phyloP scores from a whole-genome alignment of 2,113 vertebrate species.

The Macrotus californicus region DNA sequence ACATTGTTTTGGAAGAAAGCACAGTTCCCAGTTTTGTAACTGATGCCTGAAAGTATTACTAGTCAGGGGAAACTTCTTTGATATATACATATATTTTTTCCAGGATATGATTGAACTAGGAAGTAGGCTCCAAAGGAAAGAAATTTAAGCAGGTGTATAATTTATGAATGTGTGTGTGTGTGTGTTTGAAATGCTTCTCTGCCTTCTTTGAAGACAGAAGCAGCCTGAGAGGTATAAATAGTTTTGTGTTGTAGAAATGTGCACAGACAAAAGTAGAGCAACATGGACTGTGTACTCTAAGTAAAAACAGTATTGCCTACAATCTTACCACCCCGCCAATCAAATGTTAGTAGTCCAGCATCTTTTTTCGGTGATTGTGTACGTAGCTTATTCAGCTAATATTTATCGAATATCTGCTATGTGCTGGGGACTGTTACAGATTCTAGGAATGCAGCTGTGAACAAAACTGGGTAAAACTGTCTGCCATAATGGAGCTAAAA shows the following conservation, averaged over 20 bases:
- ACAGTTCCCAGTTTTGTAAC: not conserved
- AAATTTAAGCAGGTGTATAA: not conserved
- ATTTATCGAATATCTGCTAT: not conserved
- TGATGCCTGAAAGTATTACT: not conserved
- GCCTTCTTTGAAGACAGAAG: not conserved
- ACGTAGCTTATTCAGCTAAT: not conserved
- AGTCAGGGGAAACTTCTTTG: not conserved
- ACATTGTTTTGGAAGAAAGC: not conserved
- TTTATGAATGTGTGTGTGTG: not conserved
- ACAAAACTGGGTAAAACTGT: not conserved
- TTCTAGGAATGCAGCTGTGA: not conserved
- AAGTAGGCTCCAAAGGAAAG: not conserved
- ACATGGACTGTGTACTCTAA: not conserved
- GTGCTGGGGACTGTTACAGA: not conserved
- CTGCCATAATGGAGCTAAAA: not conserved
- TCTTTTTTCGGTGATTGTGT: not conserved
- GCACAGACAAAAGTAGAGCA: not conserved
- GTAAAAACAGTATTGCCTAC: not conserved
- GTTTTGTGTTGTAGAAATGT: not conserved
- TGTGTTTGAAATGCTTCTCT: not conserved
- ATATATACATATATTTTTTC: not conserved
- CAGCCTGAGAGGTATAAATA: not conserved
- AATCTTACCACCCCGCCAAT: not conserved
- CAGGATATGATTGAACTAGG: not conserved
- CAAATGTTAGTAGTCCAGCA: not conserved